Evolutionary conservation across 2,888 invertebrate genomes (phyloP), one percentile per base, ranked within the genome.

Genomic region (Nemotelus nigrinus): DNA sequence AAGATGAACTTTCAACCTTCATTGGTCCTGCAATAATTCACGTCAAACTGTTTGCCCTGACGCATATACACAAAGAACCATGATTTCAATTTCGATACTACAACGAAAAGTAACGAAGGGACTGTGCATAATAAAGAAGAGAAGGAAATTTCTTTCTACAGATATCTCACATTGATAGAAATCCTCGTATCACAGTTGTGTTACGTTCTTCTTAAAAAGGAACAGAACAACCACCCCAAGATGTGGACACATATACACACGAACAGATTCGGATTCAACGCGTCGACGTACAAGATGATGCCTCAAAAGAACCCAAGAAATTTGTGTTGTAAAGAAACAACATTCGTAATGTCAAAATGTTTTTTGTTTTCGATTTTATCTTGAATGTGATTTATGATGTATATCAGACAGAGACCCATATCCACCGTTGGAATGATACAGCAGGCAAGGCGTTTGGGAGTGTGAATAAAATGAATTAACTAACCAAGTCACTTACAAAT

Each of bases 301-400:
- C 60, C 25, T 39, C 41, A 10, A 55, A 60, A 72, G 57, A 72
- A 57, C 39, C 57, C 43, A 55, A 71, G 55, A 43, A 25, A 10
- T 5, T n/a, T 58, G 48, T n/a, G 45, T n/a, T 65, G 65, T 4
- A 65, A 44, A 44, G 58, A 58, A 60, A 48, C 48, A 63, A 57
- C 63, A 63, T 60, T 74, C 74, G 10, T 63, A 39, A 60, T 74
- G 74, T 74, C 63, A 74, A 74, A 57, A 74, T 48, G 74, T 10
- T 57, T 78, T 79, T 78, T 79, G 25, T 79, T 77, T 79, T 78
- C 70, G 78, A 79, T 77, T 79, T 78, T 79, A 77, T 78, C 78
- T 79, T 25, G n/a, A 57, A 63, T 53, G 79, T 79, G 79, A 79
- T 78, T 79, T 79, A 79, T 79, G 72, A 68, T 39, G 67, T 55